A percentile compares a stretch with the other conserved stretches of the same genome.
Evolutionary conservation across 2,113 vertebrate genomes (phyloP).

Genomic region (Labeo catla): DNA sequence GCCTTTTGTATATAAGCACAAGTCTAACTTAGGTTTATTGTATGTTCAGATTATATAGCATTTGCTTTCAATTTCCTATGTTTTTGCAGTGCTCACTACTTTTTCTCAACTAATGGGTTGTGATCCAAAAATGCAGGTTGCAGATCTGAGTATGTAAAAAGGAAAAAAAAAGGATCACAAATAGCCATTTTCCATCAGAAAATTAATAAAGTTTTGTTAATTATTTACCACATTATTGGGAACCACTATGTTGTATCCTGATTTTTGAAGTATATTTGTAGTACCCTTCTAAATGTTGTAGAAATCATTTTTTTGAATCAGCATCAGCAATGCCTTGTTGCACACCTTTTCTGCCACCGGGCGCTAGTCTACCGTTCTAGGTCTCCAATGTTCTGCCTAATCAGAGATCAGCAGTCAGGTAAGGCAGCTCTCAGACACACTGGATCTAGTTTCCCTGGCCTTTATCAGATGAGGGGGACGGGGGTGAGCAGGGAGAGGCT

Average conservation of each 20-base stretch:
- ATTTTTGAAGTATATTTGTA: neutral
- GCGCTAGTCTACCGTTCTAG: constrained; percentile 3
- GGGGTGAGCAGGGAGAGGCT: constrained; percentile 70
- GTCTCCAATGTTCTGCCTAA: constrained; percentile 42
- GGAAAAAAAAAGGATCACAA: neutral
- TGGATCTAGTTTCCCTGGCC: constrained; percentile 73
- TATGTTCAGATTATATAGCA: neutral
- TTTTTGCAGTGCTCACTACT: neutral
- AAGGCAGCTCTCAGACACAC: constrained; percentile 59
- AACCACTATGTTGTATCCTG: neutral
- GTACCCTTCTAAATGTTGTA: neutral
- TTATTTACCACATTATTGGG: neutral
- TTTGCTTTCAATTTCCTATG: neutral
- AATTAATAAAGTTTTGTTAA: neutral
- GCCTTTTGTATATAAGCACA: constrained; percentile 8
- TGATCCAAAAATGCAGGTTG: neutral
- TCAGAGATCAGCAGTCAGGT: constrained; percentile 65
- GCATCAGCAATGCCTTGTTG: constrained; percentile 22
- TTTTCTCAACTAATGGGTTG: neutral
- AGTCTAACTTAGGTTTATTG: neutral
- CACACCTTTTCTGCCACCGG: constrained; percentile 26
- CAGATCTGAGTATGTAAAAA: neutral
- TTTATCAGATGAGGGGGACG: constrained; percentile 72
- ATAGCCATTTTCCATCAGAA: no score
- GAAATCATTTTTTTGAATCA: neutral